Conservation (phyloP, 2,113 vertebrate species). For the Gambusia holbrooki region DNA sequence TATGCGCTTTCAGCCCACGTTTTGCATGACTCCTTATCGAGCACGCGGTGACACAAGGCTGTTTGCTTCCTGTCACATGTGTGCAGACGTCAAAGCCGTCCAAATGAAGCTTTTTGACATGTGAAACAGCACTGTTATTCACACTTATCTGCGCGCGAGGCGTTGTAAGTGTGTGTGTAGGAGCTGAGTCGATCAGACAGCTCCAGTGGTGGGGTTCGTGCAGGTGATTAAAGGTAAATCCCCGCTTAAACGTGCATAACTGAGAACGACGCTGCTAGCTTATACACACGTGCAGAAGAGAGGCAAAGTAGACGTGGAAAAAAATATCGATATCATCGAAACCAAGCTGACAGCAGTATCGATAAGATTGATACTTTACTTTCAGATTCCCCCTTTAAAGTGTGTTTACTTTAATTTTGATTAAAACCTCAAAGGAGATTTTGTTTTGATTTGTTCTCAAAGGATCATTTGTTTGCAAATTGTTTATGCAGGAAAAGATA, state of each 20-base stretch:
- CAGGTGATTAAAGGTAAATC: conserved; percentile 66
- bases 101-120: conserved; percentile 1
- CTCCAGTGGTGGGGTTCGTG: conserved; percentile 14
- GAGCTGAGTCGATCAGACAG: conserved; percentile 27
- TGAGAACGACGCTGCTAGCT: conserved; percentile 32
- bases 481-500: too few relatives aligned
- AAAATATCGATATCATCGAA: too few relatives aligned
- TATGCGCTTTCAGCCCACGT: conserved; percentile 21
- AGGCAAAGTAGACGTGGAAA: not conserved
- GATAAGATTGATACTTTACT: too few relatives aligned
- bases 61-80: conserved; percentile 50
- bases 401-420: too few relatives aligned
- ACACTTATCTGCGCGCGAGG: not conserved
- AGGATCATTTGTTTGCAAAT: too few relatives aligned
- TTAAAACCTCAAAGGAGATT: too few relatives aligned
- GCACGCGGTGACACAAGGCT: conserved; percentile 23
- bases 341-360: too few relatives aligned
- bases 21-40: conserved; percentile 37
- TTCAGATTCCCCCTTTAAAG: too few relatives aligned
- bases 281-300: conserved; percentile 4
- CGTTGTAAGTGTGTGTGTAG: not conserved
- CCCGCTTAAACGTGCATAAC: conserved; percentile 54
- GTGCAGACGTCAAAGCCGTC: not conserved
- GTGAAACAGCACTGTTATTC: conserved; percentile 1
- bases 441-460: too few relatives aligned